Conservation (phyloP, 2,888 invertebrate species). For the Phengaris alcon region DNA sequence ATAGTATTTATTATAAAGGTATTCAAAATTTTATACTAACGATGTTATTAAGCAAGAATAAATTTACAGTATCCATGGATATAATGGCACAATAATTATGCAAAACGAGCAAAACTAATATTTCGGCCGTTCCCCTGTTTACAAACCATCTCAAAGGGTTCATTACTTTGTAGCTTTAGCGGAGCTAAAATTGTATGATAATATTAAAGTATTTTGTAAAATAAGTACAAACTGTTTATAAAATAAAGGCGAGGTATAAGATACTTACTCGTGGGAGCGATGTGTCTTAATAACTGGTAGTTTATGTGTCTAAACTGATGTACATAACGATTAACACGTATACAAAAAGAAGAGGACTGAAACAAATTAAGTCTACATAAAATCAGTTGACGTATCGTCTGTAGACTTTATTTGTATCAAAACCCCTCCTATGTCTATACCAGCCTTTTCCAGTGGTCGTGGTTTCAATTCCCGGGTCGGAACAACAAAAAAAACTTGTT, state of each 20-base stretch:
- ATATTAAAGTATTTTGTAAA: constrained; percentile 9
- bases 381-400: too few species aligned
- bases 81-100: neutral
- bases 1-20: neutral
- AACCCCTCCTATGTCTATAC: too few species aligned
- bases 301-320: neutral
- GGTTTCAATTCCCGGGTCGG: too few species aligned
- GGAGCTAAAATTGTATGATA: neutral
- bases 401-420: too few species aligned
- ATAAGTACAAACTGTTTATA: neutral
- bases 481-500: too few species aligned
- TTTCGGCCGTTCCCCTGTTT: neutral
- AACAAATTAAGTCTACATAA: too few species aligned
- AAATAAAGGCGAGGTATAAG: neutral
- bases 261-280: constrained; percentile 1
- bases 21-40: constrained; percentile 1
- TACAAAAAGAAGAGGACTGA: neutral
- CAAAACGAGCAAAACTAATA: constrained; percentile 13
- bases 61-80: neutral
- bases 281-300: neutral
- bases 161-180: constrained; percentile 5
- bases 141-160: constrained; percentile 7
- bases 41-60: neutral
- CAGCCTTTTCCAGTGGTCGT: too few species aligned
- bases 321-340: neutral